These are phyloP conservation scores for Mycogona germanica DNA, from an alignment of 2,888 invertebrate genomes.

Conservation along the genomic window DNA sequence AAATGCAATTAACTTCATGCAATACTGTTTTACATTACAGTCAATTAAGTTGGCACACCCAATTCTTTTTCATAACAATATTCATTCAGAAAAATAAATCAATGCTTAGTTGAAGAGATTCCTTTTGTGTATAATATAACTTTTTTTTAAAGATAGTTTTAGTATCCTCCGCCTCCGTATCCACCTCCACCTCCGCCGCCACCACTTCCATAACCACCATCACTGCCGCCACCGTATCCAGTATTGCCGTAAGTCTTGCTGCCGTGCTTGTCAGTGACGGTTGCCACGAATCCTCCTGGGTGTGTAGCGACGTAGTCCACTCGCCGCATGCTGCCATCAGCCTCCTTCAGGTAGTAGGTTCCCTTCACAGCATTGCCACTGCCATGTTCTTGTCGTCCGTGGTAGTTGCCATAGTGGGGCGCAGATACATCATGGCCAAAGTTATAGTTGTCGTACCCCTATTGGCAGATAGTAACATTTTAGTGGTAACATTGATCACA, in stretches of 20 bases:
- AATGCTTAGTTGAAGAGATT: too few species aligned
- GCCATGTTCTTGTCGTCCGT: conserved; percentile 15
- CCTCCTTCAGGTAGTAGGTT: conserved; percentile 12
- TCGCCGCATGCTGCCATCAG: conserved; percentile 14
- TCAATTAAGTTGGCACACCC: too few species aligned
- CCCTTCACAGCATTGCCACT: conserved; percentile 13
- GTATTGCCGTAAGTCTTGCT: conserved; percentile 8
- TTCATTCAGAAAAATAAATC: too few species aligned
- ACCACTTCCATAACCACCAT: background rate
- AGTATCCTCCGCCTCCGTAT: conserved; percentile 1
- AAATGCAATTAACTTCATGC: too few species aligned
- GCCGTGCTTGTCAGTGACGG: conserved; percentile 15
- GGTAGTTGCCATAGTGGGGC: conserved; percentile 16
- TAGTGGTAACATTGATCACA: too few species aligned
- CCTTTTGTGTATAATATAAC: background rate
- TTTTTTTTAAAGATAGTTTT: background rate
- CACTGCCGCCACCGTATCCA: conserved; percentile 7
- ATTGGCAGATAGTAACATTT: too few species aligned
- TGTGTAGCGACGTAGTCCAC: conserved; percentile 17
- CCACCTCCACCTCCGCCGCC: conserved; percentile 4
- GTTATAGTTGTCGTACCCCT: conserved; percentile 6
- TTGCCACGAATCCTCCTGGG: conserved; percentile 17
- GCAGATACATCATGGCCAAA: conserved; percentile 15
- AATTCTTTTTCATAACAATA: too few species aligned
- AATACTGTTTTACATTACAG: too few species aligned